Evolutionary conservation across 1,140 invertebrate species (phyloP).

Genomic region (Solen grandis): DNA sequence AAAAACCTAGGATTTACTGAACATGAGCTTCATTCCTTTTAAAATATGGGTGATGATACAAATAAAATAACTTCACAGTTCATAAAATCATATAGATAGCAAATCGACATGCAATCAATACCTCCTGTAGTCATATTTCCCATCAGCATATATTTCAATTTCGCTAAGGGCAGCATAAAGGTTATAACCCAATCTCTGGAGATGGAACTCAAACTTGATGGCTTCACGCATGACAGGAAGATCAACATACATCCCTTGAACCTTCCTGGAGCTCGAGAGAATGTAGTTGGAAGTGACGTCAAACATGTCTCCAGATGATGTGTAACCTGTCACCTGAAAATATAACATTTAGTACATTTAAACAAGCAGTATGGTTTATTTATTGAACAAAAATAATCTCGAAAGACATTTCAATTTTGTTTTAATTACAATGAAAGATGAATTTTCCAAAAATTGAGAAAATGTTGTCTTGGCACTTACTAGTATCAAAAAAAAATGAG

Average conservation of each 20-base stretch:
- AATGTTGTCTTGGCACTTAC: too few relatives aligned
- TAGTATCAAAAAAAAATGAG: too few relatives aligned
- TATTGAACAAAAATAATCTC: too few relatives aligned
- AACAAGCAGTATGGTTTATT: too few relatives aligned
- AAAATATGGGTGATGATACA: too few relatives aligned
- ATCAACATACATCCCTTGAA: constrained; percentile 67
- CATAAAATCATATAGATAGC: neutral
- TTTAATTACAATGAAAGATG: too few relatives aligned
- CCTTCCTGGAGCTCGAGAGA: constrained; percentile 42
- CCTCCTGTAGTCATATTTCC: constrained; percentile 31
- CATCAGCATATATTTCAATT: constrained; percentile 72
- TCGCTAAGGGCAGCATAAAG: constrained; percentile 64
- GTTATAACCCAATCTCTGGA: constrained; percentile 24
- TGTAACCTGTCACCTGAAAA: constrained; percentile 63
- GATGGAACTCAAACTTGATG: constrained; percentile 55
- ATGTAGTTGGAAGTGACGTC: constrained; percentile 67
- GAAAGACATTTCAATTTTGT: too few relatives aligned
- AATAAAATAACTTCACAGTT: too few relatives aligned
- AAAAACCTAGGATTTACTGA: too few relatives aligned
- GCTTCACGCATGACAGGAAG: constrained; percentile 61
- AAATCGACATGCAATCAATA: neutral
- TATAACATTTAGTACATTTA: constrained; percentile 11
- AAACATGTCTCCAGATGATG: constrained; percentile 50
- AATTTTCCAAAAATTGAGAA: too few relatives aligned
- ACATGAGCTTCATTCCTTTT: too few relatives aligned